Conservation (phyloP, 2,113 vertebrate species). For the Ctenodactylus gundi region DNA sequence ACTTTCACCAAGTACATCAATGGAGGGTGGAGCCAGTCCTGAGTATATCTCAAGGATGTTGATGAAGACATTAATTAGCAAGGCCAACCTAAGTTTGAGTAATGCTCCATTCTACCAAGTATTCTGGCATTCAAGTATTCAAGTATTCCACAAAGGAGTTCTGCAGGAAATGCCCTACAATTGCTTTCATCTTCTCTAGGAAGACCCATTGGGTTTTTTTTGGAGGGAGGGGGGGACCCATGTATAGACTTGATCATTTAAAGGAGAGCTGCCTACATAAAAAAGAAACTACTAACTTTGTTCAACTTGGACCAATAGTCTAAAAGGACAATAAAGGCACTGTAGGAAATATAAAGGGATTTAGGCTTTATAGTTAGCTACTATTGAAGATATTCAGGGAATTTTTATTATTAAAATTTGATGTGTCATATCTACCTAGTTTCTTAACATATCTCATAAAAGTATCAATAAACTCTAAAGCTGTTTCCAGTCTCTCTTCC, state of each 20-base stretch:
- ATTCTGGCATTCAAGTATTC: not conserved
- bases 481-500: not conserved
- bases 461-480: not conserved
- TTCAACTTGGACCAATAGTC: not conserved
- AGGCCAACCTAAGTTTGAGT: not conserved
- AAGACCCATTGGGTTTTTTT: not conserved
- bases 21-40: not conserved
- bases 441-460: not conserved
- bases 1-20: too few species aligned
- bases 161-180: not conserved
- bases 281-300: not conserved
- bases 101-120: not conserved
- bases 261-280: not conserved
- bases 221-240: too few species aligned
- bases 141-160: not conserved
- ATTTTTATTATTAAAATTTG: not conserved
- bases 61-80: not conserved
- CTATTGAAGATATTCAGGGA: not conserved
- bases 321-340: not conserved
- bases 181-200: not conserved
- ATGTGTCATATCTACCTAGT: not conserved
- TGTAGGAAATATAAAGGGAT: not conserved
- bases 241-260: not conserved
- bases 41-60: not conserved
- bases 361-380: not conserved